Evolutionary conservation across 92 coral and sea anemone species (phyloP), one percentile per base, ranked within the genome.

Genomic region (Micromussa lordhowensis): DNA sequence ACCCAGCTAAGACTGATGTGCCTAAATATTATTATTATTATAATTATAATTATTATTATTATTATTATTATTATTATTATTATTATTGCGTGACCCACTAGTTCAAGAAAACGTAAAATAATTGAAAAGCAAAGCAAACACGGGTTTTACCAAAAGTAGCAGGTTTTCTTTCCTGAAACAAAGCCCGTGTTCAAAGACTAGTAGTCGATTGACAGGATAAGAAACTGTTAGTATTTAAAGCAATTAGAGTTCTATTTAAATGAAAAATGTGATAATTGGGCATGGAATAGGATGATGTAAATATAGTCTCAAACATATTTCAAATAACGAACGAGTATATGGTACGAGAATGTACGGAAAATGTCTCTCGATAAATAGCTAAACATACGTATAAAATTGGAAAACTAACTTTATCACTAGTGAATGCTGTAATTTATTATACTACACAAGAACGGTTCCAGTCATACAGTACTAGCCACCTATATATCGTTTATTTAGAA

Each of bases 141-240:
- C 10, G 10, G 1, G 68, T 61, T 22, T 66, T 66, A 13, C 17
- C 32, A 10, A 26, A 26, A 28, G 26, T 4, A 61, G 68, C 26
- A 19, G 0, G 4, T 66, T 26, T 9, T 66, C 13, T 66, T 5
- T 30, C 30, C 31, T 63, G 1, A 24, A 63, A 63, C 51, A 44
- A 63, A 22, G 71, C 29, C 71, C 17, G 32, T 34, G 71, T 66
- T 63, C 6, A 77, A 3, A 24, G 34, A 5, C 18, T 24, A 16
- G 32, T 64, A 19, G 30, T 17, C 26, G 35, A n/a, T 22, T 14
- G 16, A 18, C 8, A 21, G 16, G 4, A 24, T 28, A 18, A 77
- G 22, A 30, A 77, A 44, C 51, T 77, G 61, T 77, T 28, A 29
- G 40, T 77, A 77, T 77, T 77, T 77, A 77, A 77, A 77, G 26